These are phyloP conservation scores for Sphaeridia pumilis DNA, from an alignment of 2,888 invertebrate species.

Conservation along the genomic window DNA sequence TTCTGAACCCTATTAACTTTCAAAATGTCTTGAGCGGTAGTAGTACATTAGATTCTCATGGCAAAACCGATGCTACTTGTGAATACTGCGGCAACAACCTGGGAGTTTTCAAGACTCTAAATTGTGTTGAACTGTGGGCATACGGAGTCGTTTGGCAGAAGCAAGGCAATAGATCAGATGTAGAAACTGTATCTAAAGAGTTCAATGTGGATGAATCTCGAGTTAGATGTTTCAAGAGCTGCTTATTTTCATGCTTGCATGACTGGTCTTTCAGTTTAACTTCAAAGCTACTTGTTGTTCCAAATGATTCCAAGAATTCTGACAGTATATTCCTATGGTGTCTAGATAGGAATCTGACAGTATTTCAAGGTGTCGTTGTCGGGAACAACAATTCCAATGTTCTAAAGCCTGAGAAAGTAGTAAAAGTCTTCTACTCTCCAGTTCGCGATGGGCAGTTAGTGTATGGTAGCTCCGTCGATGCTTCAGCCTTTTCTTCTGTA, in stretches of 20 bases:
- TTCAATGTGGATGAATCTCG: slow-evolving; percentile 3
- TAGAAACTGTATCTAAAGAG: too few relatives aligned
- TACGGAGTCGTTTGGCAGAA: slow-evolving; percentile 23
- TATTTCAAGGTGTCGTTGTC: slow-evolving; percentile 10
- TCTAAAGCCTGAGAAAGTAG: slow-evolving; percentile 19
- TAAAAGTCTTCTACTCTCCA: slow-evolving; percentile 26
- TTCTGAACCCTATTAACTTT: slow-evolving; percentile 44
- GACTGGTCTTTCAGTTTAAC: slow-evolving; percentile 27
- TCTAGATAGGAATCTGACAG: slow-evolving; percentile 24
- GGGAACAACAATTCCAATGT: slow-evolving; percentile 1
- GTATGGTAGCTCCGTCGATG: slow-evolving; percentile 16
- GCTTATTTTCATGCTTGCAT: slow-evolving; percentile 24
- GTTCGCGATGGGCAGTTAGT: slow-evolving; percentile 11
- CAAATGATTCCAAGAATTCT: slow-evolving; percentile 5
- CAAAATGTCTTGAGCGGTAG: slow-evolving; percentile 36
- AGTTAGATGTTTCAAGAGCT: slow-evolving; percentile 25
- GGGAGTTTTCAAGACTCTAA: slow-evolving; percentile 21
- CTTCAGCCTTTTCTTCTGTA: slow-evolving; percentile 16
- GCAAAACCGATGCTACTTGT: slow-evolving; percentile 18
- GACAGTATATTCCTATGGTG: slow-evolving; percentile 30
- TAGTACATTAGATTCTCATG: neutral
- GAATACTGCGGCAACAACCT: slow-evolving; percentile 20
- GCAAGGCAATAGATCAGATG: too few relatives aligned
- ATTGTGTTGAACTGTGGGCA: slow-evolving; percentile 29
- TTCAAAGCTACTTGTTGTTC: slow-evolving; percentile 26